phyloP scores from a whole-genome alignment of 2,113 vertebrate species.

The Mellivora capensis region DNA sequence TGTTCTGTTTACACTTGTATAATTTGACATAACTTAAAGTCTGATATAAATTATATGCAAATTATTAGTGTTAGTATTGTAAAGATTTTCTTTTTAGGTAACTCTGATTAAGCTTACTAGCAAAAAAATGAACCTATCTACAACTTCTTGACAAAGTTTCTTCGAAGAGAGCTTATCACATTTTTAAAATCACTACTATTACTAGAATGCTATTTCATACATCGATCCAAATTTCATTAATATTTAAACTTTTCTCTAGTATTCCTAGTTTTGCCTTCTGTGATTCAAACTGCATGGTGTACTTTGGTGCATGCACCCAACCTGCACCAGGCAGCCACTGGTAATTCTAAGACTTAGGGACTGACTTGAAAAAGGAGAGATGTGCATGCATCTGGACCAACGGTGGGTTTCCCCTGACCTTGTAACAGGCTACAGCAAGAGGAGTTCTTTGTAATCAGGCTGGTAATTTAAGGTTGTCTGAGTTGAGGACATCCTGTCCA shows the following conservation, averaged over 20 bases:
- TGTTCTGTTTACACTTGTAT: neutral
- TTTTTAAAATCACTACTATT: neutral
- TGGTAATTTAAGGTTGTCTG: neutral
- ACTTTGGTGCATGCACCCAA: neutral
- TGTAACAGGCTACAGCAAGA: neutral
- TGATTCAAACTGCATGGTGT: neutral
- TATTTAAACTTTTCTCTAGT: neutral
- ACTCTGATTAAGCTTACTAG: neutral
- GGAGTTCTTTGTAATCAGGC: neutral
- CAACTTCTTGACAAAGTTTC: neutral
- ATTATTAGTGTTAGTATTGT: neutral
- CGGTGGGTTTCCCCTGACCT: fast-evolving
- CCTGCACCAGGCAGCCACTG: neutral
- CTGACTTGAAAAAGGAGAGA: neutral
- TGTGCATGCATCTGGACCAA: neutral
- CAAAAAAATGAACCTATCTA: neutral
- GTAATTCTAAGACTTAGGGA: neutral
- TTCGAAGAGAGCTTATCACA: neutral
- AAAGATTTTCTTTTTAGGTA: neutral
- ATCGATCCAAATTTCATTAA: neutral
- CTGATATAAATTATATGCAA: neutral
- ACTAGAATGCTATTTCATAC: neutral
- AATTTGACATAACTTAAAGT: neutral
- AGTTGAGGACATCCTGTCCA: neutral
- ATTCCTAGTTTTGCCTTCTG: neutral